Conservation (phyloP, 2,888 invertebrate species). For the Apodemia duryi region DNA sequence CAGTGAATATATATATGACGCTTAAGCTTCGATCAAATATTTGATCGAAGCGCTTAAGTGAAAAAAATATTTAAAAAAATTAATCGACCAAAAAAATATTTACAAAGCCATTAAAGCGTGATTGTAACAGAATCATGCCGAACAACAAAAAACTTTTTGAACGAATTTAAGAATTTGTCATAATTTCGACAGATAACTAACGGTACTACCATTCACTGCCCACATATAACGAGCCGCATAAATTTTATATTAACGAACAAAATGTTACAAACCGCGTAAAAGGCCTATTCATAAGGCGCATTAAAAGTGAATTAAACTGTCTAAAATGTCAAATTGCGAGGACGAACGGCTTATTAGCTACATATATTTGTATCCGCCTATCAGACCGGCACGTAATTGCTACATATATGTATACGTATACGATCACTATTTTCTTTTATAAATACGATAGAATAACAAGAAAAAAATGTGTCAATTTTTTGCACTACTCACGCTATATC, state of each 20-base stretch:
- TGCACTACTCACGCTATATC: too few relatives aligned
- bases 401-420: too few relatives aligned
- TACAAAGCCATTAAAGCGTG: too few relatives aligned
- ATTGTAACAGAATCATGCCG: too few relatives aligned
- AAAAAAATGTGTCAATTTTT: too few relatives aligned
- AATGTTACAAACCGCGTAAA: constrained; percentile 74
- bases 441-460: too few relatives aligned
- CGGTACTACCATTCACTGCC: constrained; percentile 51
- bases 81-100: too few relatives aligned
- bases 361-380: constrained; percentile 36
- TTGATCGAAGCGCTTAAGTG: too few relatives aligned
- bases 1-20: too few relatives aligned
- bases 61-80: too few relatives aligned
- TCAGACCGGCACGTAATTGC: constrained; percentile 41
- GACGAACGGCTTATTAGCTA: constrained; percentile 61
- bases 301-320: constrained; percentile 73
- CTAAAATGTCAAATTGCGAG: constrained; percentile 74
- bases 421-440: too few relatives aligned
- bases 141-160: background rate
- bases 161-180: background rate
- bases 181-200: constrained; percentile 33
- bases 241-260: constrained; percentile 71
- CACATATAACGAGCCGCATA: constrained; percentile 60
- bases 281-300: constrained; percentile 67
- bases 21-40: too few relatives aligned